Conservation (phyloP, 2,797 vertebrate genomes). For the Crypturellus tataupa region DNA sequence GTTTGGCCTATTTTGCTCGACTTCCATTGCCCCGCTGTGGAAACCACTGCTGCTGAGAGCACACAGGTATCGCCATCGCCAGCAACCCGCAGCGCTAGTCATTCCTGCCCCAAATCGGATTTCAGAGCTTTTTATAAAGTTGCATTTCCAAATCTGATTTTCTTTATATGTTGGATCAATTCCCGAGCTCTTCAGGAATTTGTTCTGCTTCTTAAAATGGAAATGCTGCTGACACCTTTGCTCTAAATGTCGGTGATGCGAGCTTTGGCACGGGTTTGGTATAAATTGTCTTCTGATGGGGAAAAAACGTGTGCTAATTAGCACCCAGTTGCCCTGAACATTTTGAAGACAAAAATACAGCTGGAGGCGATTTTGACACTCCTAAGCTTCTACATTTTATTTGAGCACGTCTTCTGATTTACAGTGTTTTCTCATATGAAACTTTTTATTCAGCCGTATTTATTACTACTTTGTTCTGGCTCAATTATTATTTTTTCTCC, state of each 20-base stretch:
- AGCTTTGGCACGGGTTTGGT: constrained; percentile 1
- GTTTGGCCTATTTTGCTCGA: neutral
- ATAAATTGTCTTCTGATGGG: constrained; percentile 24
- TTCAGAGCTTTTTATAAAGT: neutral
- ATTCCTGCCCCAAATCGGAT: neutral
- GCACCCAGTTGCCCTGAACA: neutral
- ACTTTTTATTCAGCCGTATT: constrained; percentile 5
- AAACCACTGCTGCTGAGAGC: neutral
- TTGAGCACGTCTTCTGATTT: constrained; percentile 2
- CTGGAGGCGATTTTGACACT: constrained; percentile 21
- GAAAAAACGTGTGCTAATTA: constrained; percentile 31
- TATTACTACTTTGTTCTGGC: constrained; percentile 15
- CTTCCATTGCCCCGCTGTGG: neutral
- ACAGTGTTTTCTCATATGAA: constrained; percentile 1
- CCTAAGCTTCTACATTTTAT: neutral
- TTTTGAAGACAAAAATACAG: constrained; percentile 51
- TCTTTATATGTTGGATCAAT: neutral
- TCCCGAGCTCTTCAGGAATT: constrained; percentile 22
- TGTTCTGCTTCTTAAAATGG: neutral
- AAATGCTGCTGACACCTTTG: constrained; percentile 3
- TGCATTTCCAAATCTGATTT: constrained; percentile 32
- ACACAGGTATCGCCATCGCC: neutral
- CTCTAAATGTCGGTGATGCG: constrained; percentile 11
- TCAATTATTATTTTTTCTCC: neutral
- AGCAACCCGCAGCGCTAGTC: neutral